Conservation (phyloP, 2,113 vertebrate genomes). For the Stigmatopora argus region DNA sequence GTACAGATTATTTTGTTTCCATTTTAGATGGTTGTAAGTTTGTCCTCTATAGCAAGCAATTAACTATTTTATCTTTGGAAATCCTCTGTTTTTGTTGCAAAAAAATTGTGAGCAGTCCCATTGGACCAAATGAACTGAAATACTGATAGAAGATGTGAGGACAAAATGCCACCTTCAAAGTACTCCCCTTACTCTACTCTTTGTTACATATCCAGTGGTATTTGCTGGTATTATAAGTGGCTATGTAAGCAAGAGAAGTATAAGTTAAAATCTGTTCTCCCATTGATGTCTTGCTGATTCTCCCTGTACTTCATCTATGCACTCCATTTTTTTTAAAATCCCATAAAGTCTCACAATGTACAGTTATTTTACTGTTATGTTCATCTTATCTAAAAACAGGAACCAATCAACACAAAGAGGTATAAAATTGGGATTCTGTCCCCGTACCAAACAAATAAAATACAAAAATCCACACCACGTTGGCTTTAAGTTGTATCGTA, state of each 20-base stretch:
- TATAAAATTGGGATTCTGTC: constrained; percentile 55
- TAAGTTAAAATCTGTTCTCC: not conserved
- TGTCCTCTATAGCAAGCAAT: no score
- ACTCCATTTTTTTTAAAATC: constrained; percentile 40
- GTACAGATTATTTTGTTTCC: no score
- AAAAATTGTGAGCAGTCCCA: no score
- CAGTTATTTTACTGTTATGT: constrained; percentile 42
- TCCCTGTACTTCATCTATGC: constrained; percentile 33
- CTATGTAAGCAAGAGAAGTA: not conserved
- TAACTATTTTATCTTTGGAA: no score
- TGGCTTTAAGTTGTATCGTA: constrained; percentile 32
- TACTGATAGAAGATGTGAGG: not conserved
- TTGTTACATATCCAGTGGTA: not conserved
- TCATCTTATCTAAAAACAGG: constrained; percentile 48
- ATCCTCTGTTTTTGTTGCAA: no score
- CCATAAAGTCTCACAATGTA: constrained; percentile 61
- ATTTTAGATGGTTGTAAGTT: no score
- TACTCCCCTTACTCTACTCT: not conserved
- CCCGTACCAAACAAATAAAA: constrained; percentile 42
- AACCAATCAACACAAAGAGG: constrained; percentile 52
- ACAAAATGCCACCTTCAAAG: constrained; percentile 2
- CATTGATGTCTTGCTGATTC: not conserved
- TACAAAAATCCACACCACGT: constrained; percentile 28
- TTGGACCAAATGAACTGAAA: no score
- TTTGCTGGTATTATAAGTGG: not conserved